These are phyloP conservation scores for Apamea anceps DNA, from an alignment of 2,888 invertebrate genomes.

Conservation along the genomic window DNA sequence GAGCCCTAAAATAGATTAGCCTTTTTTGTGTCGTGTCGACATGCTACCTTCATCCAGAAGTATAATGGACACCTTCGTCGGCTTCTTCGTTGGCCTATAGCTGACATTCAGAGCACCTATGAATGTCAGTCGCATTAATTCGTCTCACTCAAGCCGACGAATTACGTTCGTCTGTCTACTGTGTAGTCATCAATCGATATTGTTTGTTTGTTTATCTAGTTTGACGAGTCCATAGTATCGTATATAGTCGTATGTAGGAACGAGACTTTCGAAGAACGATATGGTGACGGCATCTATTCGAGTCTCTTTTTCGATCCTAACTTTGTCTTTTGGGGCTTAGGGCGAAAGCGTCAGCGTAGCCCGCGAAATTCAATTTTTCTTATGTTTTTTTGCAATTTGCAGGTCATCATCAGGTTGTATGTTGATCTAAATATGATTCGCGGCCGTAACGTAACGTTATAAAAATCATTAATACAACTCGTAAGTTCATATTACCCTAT, in stretches of 20 bases:
- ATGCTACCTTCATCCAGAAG: no score
- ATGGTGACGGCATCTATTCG: neutral
- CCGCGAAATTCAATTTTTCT: neutral
- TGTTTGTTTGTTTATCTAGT: conserved; percentile 26
- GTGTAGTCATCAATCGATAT: conserved; percentile 34
- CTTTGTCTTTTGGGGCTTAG: neutral
- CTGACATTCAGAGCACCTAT: conserved; percentile 52
- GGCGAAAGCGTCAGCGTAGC: neutral
- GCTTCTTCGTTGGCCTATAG: neutral
- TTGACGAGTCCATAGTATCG: no score
- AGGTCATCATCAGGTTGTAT: neutral
- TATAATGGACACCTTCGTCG: no score
- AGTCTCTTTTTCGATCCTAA: no score
- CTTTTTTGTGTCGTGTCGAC: conserved; percentile 4
- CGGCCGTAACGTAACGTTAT: no score
- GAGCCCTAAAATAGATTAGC: conserved; percentile 8
- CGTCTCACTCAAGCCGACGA: conserved; percentile 19
- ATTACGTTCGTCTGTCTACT: conserved; percentile 23
- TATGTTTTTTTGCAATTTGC: neutral
- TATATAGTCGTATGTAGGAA: no score
- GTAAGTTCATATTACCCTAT: no score
- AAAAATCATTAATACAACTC: no score
- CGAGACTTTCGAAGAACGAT: conserved; percentile 8
- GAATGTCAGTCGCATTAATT: conserved; percentile 53
- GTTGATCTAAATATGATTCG: neutral